Percentiles rank a stretch among this genome's conserved stretches.
Evolutionary conservation across 2,888 invertebrate genomes (phyloP).

Genomic region (Heliconius aoede): DNA sequence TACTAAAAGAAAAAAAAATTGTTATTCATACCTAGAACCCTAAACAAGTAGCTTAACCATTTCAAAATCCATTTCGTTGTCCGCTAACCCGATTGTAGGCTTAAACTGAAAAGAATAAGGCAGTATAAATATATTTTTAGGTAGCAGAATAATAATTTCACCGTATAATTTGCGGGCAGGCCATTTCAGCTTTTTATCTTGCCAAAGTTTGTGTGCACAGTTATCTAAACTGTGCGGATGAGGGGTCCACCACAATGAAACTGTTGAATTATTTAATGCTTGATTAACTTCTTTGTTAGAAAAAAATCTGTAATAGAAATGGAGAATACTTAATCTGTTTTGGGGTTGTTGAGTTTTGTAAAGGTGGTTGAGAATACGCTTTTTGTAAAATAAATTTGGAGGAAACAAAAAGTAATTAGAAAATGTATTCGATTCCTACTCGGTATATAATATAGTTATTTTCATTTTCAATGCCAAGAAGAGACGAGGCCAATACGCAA

Average conservation of each 20-base stretch:
- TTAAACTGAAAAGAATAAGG: conserved; percentile 60
- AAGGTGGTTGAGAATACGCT: not conserved
- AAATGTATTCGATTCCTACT: not conserved
- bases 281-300: conserved; percentile 75
- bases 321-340: conserved; percentile 42
- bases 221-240: conserved; percentile 70
- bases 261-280: conserved; percentile 77
- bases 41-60: conserved; percentile 68
- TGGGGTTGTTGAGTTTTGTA: conserved; percentile 9
- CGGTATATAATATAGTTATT: no score
- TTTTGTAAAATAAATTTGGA: not conserved
- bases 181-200: conserved; percentile 81
- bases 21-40: conserved; percentile 52
- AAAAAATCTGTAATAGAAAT: conserved; percentile 66
- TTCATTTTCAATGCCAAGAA: no score
- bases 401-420: not conserved
- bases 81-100: conserved; percentile 61
- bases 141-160: conserved; percentile 70
- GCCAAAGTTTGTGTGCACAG: conserved; percentile 75
- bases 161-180: conserved; percentile 75
- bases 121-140: conserved; percentile 59
- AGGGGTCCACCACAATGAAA: conserved; percentile 67
- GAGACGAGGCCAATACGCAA: no score
- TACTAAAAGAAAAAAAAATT: not conserved
- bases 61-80: conserved; percentile 66